Conservation (phyloP, 2,888 invertebrate species). For the Bombyx huttoni region DNA sequence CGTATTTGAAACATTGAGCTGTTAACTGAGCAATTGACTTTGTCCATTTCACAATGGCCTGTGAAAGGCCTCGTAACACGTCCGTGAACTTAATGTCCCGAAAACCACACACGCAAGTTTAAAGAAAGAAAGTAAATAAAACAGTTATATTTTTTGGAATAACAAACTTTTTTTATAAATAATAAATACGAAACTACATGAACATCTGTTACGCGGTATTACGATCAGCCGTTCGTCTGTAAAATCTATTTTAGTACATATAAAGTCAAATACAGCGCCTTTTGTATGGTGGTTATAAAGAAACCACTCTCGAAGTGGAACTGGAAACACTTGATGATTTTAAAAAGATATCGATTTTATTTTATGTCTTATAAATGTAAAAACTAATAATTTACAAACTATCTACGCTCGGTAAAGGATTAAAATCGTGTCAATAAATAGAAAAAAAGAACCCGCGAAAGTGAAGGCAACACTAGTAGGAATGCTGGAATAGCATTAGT, state of each 20-base stretch:
- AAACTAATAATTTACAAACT: no score
- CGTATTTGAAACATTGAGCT: conserved; percentile 1
- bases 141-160: no score
- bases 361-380: no score
- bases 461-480: no score
- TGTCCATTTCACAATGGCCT: not conserved
- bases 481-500: no score
- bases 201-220: not conserved
- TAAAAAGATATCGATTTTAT: no score
- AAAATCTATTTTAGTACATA: not conserved
- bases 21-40: conserved; percentile 1
- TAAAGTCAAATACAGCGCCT: not conserved
- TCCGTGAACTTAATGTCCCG: conserved; percentile 8
- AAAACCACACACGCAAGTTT: conserved; percentile 2
- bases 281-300: not conserved
- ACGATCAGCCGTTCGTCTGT: not conserved
- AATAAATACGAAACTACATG: conserved; percentile 7
- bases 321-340: no score
- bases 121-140: no score
- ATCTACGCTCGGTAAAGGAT: no score
- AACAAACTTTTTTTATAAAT: not conserved
- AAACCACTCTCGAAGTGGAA: no score
- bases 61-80: conserved; percentile 14
- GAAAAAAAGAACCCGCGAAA: no score
- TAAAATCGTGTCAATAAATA: no score